A percentile compares a stretch with the other conserved stretches of the same genome.
Conservation (phyloP, 2,888 invertebrate species). For the Melinopterus prodromus region DNA sequence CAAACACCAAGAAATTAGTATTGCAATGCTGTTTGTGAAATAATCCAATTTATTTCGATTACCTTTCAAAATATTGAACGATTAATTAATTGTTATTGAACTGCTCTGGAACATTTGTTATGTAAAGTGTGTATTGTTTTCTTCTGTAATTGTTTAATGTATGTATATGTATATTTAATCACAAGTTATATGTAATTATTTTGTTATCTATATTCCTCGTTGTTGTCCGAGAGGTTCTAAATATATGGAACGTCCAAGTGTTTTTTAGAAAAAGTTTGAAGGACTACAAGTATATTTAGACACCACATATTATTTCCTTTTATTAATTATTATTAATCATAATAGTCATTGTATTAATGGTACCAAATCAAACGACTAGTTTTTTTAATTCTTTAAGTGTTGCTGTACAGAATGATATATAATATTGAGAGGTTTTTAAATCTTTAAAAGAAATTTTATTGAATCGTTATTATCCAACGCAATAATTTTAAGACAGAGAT, state of each 20-base stretch:
- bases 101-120: background rate
- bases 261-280: background rate
- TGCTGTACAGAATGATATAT: constrained; percentile 23
- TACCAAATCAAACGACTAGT: constrained; percentile 35
- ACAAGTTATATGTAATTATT: constrained; percentile 22
- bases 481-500: constrained; percentile 21
- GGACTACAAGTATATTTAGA: constrained; percentile 21
- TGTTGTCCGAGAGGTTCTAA: background rate
- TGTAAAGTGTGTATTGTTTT: background rate
- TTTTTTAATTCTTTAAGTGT: constrained; percentile 35
- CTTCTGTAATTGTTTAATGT: background rate
- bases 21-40: background rate
- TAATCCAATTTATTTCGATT: background rate
- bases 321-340: constrained; percentile 6
- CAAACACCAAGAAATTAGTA: background rate
- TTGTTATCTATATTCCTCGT: background rate
- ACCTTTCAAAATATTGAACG: background rate
- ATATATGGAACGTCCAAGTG: background rate
- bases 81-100: background rate
- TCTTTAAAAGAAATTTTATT: constrained; percentile 36
- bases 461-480: constrained; percentile 25
- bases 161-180: constrained; percentile 31
- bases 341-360: constrained; percentile 28
- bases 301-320: constrained; percentile 8
- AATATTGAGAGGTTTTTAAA: constrained; percentile 34